Conservation (phyloP, 2,888 invertebrate species). For the Graphium colonna region DNA sequence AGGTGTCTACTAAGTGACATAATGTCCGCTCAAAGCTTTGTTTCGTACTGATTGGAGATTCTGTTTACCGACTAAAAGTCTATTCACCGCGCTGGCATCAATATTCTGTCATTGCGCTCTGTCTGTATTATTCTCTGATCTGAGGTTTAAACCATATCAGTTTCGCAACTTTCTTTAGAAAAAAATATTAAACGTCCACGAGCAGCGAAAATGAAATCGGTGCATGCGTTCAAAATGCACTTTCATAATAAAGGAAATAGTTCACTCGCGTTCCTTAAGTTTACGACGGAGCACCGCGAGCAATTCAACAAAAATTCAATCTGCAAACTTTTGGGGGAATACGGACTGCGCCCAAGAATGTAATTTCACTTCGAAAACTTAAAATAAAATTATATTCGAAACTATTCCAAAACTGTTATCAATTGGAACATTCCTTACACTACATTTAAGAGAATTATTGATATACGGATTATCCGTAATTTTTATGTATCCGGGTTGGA, state of each 20-base stretch:
- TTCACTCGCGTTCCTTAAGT: constrained; percentile 9
- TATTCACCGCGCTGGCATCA: too few species aligned
- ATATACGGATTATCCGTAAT: too few species aligned
- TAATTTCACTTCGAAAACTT: constrained; percentile 19
- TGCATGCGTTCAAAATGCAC: constrained; percentile 9
- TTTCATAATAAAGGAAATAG: constrained; percentile 19
- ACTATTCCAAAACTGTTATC: constrained; percentile 8
- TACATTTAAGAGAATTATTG: background rate
- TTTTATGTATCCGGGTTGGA: too few species aligned
- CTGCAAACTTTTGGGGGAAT: constrained; percentile 17
- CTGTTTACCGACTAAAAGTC: too few species aligned
- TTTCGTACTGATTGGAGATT: too few species aligned
- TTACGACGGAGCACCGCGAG: constrained; percentile 7
- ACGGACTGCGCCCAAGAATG: constrained; percentile 18
- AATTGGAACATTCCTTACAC: background rate
- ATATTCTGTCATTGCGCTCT: too few species aligned
- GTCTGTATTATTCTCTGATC: too few species aligned
- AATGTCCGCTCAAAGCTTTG: too few species aligned
- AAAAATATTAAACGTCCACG: background rate
- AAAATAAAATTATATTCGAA: constrained; percentile 19
- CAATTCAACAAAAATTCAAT: constrained; percentile 22
- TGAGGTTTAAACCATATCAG: too few species aligned
- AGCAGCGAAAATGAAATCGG: constrained; percentile 2
- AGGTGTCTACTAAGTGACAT: too few species aligned
- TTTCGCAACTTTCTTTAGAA: too few species aligned